phyloP scores from a whole-genome alignment of 2,113 vertebrate species.

The Pycnonotus jocosus region DNA sequence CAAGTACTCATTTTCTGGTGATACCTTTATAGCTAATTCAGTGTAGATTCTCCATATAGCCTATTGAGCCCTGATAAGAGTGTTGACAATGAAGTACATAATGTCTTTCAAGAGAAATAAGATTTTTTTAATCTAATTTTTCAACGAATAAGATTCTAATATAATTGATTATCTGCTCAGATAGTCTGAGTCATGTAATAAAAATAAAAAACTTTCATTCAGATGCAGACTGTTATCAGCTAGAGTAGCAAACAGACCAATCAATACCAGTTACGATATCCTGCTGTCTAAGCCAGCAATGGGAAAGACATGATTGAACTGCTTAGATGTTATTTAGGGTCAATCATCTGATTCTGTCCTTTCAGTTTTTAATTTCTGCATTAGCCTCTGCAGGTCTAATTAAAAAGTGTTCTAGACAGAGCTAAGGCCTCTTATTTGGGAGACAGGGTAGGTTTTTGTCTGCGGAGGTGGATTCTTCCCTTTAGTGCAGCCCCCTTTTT shows the following conservation, averaged over 20 bases:
- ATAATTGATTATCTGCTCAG: background rate
- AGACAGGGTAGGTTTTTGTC: background rate
- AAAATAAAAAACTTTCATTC: conserved; percentile 8
- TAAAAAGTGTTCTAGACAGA: background rate
- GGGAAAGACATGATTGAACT: conserved; percentile 42
- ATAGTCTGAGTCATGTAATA: conserved; percentile 12
- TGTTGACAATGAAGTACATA: background rate
- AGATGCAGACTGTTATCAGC: background rate
- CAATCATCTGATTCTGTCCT: conserved; percentile 36
- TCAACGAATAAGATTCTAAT: background rate
- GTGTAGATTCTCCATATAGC: background rate
- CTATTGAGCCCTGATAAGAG: background rate
- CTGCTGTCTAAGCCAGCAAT: conserved; percentile 23
- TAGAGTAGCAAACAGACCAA: conserved; percentile 3
- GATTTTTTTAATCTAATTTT: background rate
- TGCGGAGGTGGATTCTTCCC: background rate
- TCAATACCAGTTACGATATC: conserved; percentile 23
- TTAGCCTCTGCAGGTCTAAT: background rate
- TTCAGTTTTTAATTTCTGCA: conserved; percentile 22
- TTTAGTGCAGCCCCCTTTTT: background rate
- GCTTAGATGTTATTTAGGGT: conserved; percentile 52
- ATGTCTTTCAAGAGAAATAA: background rate
- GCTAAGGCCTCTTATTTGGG: background rate
- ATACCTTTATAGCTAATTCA: background rate
- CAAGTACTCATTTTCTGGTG: background rate